Base-by-base conservation (phyloP, 2,113 vertebrate genomes). In the Taxidea taxus region DNA sequence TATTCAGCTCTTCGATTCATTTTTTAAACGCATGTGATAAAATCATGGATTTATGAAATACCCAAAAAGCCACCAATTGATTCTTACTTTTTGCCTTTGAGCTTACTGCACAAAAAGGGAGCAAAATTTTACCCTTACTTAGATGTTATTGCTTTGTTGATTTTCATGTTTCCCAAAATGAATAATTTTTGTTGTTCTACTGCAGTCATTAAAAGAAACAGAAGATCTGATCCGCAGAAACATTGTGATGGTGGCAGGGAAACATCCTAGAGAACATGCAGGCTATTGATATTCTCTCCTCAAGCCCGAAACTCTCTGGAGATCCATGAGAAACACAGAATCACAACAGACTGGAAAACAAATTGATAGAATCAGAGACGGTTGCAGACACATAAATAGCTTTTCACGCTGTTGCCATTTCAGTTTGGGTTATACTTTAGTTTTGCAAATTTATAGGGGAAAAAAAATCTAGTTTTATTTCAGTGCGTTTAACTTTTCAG, bases 211-310 rank as follows among this genome's bases (percentile, higher is more conserved):
- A 98, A 98, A 98, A 97, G 91, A 98, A 98, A 97, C 60, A 96
- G 92, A 95, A 97, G 97, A 98, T 98, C 97, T 94, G 94, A 98
- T 98, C 92, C 80, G 93, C 82, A 1, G 98, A 98, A 98, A 90
- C 49, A 27, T 90, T 96, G 80, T 96, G 95, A 91, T 86, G 98
- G 98, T 98, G 96, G 25, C 6, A 0, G 97, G 97, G 97, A 98
- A 98, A 98, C 84, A 98, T 99, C 97, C 98, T 98, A 64, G 97
- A 99, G 98, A 98, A 99, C 12, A 20, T 96, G 96, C 18, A 44
- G 83, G 98, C 98, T 98, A 99, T 99, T 98, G 98, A 98, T 97
- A 98, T 99, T 98, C 98, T 98, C 97, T 98, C 97, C 97, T 98
- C 98, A 97, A 99, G 98, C 98, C 94, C 81, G 96, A 97, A 98